A percentile compares a stretch with the other conserved stretches of the same genome.
Conservation (phyloP, 2,888 invertebrate species). For the Pseudolycoriella hygida region DNA sequence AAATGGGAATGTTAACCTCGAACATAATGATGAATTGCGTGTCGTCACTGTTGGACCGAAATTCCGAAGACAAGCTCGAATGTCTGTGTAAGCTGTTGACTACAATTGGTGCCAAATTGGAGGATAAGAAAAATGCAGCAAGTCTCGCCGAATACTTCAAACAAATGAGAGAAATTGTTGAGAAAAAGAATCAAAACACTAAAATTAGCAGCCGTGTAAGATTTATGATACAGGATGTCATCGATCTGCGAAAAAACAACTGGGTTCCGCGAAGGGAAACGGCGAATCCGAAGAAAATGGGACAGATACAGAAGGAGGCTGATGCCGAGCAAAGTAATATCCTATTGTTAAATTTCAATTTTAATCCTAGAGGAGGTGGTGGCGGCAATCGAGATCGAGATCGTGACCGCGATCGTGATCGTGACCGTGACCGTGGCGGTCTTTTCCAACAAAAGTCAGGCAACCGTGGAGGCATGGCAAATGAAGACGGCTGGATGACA, state of each 20-base stretch:
- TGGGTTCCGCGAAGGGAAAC: slow-evolving; percentile 81
- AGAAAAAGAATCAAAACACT: slow-evolving; percentile 39
- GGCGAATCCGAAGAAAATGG: slow-evolving; percentile 83
- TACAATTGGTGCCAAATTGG: slow-evolving; percentile 77
- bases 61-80: slow-evolving; percentile 81
- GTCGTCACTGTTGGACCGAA: slow-evolving; percentile 49
- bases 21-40: slow-evolving; percentile 82
- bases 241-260: slow-evolving; percentile 63
- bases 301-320: slow-evolving; percentile 81
- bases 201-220: slow-evolving; percentile 23
- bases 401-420: slow-evolving; percentile 29
- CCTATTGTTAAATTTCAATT: slow-evolving; percentile 4
- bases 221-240: slow-evolving; percentile 81
- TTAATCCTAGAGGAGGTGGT: slow-evolving; percentile 35
- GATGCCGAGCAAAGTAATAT: slow-evolving; percentile 64
- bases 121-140: slow-evolving; percentile 28
- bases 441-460: background rate
- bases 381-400: slow-evolving; percentile 8
- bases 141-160: slow-evolving; percentile 39
- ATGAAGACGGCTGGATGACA: no score
- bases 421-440: slow-evolving; percentile 1
- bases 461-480: no score
- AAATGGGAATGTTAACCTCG: slow-evolving; percentile 71
- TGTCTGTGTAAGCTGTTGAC: slow-evolving; percentile 82
- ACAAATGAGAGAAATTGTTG: slow-evolving; percentile 52